Evolutionary conservation across 2,888 invertebrate species (phyloP).

Genomic region (Gastracanthus pulcherrimus): DNA sequence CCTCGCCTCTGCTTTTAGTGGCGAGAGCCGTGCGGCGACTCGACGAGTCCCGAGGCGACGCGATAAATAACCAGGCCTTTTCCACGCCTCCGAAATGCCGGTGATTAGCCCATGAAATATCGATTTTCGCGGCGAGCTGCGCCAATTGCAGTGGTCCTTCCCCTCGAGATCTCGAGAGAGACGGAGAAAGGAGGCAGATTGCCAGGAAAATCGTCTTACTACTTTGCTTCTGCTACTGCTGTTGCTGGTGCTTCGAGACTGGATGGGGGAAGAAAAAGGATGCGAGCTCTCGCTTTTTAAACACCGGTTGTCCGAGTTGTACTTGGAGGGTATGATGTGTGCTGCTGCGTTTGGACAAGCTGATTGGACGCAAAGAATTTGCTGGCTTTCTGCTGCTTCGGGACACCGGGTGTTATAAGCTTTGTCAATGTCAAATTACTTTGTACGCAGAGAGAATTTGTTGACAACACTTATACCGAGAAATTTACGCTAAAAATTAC

Average conservation of each 20-base stretch:
- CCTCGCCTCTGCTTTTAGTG: background rate
- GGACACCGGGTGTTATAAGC: background rate
- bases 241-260: too few species aligned
- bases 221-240: background rate
- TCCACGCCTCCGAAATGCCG: slow-evolving; percentile 77
- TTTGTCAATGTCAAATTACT: background rate
- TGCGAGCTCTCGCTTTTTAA: slow-evolving; percentile 16
- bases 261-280: slow-evolving; percentile 4
- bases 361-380: slow-evolving; percentile 18
- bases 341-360: background rate
- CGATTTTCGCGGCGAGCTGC: slow-evolving; percentile 71
- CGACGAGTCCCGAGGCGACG: slow-evolving; percentile 71
- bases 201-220: slow-evolving; percentile 40
- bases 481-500: too few species aligned
- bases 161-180: too few species aligned
- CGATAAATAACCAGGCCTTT: slow-evolving; percentile 77
- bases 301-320: slow-evolving; percentile 49
- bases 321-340: slow-evolving; percentile 12
- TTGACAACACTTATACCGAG: background rate
- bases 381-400: background rate
- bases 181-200: background rate
- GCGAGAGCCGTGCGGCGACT: background rate
- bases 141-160: slow-evolving; percentile 33
- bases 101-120: slow-evolving; percentile 77
- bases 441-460: background rate